Base-by-base conservation (phyloP, 2,113 vertebrate species). In the Fregata magnificens region DNA sequence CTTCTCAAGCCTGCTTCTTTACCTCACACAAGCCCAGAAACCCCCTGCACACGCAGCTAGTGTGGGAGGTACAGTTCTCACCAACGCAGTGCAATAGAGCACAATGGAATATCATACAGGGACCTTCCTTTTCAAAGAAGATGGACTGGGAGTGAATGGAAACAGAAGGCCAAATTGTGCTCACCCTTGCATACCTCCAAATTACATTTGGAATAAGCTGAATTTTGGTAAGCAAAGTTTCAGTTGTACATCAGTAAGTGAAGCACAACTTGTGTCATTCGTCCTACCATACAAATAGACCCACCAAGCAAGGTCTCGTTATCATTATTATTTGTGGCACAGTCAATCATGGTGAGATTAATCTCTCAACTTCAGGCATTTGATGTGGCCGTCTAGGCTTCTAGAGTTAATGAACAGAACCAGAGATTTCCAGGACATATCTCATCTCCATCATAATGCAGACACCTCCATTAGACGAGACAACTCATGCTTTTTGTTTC, bases 41-140 rank as follows among this genome's bases (percentile, higher is more conserved):
- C 1, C 1, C 19, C 9, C 7, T 10, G 2, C 17, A 47, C 4
- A 2, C 22, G 6, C 16, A 84, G 18, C 9, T 79, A 32, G 13
- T 9, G 8, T n/a, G 13, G 15, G 32, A 84, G 7, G 3, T 8
- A 7, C 31, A 6, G 16, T 50, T 58, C 34, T 80, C 14, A 65
- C 22, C 20, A 71, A 50, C 4, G 4, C 38, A 50, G 20, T 44
- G 34, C 29, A 85, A 49, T 20, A 31, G 7, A 47, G 18, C 38
- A 83, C 22, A 58, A 17, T 5, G 13, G 24, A 77, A 87, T 71
- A 71, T 36, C 62, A 56, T 18, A 20, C 2, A 56, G 42, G 14
- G 26, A 74, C 28, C 29, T 88, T 29, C 9, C 22, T 85, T 77
- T 82, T 72, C 82, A 52, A 44, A 72, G 45, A 44, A 14, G 25